Percentiles rank a stretch among this genome's conserved stretches.
Conservation (phyloP, 2,797 vertebrate genomes). For the Urosaurus nigricauda region DNA sequence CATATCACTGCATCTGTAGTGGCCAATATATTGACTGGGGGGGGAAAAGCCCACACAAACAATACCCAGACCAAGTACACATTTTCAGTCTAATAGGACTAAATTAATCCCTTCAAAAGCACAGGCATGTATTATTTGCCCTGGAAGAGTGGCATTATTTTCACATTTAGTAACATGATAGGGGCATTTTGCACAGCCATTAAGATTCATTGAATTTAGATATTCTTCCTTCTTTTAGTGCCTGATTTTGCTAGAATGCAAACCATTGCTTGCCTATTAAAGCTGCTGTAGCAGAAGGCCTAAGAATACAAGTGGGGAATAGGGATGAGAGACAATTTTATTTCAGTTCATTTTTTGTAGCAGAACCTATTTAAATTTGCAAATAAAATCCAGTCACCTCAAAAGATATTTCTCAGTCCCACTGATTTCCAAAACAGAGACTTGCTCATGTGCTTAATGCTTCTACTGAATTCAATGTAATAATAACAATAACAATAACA, state of each 20-base stretch:
- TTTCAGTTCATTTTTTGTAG: background rate
- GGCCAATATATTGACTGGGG: conserved; percentile 68
- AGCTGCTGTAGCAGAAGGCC: background rate
- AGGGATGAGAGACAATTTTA: background rate
- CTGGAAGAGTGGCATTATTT: conserved; percentile 52
- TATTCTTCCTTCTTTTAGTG: conserved; percentile 33
- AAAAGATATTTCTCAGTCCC: background rate
- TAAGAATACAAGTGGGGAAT: background rate
- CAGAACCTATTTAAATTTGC: background rate
- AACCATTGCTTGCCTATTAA: conserved; percentile 19
- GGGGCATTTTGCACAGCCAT: conserved; percentile 41
- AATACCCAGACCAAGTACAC: conserved; percentile 55
- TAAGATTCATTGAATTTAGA: conserved; percentile 41
- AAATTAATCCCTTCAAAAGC: conserved; percentile 70
- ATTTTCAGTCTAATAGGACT: conserved; percentile 67
- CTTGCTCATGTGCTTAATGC: background rate
- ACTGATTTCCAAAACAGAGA: background rate
- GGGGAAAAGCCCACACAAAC: background rate
- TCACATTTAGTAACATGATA: conserved; percentile 60
- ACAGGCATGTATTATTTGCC: conserved; percentile 39
- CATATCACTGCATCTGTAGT: conserved; percentile 69
- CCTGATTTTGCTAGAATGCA: conserved; percentile 51
- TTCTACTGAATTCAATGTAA: background rate
- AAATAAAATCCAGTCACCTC: background rate
- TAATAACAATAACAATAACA: too few species aligned